Evolutionary conservation across 1,140 invertebrate genomes (phyloP), one percentile per base, ranked within the genome.

Genomic region (Lerema accius): DNA sequence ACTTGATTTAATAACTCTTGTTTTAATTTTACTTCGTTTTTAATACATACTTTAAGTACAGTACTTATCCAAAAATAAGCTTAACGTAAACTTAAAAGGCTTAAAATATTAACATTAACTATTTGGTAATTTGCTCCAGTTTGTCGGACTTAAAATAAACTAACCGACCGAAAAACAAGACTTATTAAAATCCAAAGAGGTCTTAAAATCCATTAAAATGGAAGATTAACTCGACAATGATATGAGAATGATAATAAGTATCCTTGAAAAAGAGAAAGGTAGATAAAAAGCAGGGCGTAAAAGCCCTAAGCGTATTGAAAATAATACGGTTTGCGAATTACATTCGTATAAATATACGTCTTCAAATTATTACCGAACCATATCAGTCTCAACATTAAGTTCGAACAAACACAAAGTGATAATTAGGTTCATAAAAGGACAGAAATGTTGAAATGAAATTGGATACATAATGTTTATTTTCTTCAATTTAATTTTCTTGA

Each of bases 381-480:
- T 56, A 56, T 32, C 14, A 56, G 53, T 56, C 17, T 55, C 40
- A 14, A 26, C 51, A 55, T 55, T 42, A 14, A 55, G 53, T 45
- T 45, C 53, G 53, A 19, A 56, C 53, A 56, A 56, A 45, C 43
- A 56, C 28, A 55, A 40, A 32, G 53, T 32, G 5, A 14, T 42
- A 56, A 56, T 56, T 43, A 56, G 53, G 40, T 55, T 5, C 53
- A 17, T 56, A 45, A 32, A 45, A 56, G 53, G 53, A 32, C 1
- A 4, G 53, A 56, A 32, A 56, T 45, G 32, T 45, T 23, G 53
- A 19, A 56, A 45, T 23, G 16, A 32, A 9, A 56, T 17, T 45
- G 53, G 14, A 56, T 56, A 16, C 23, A 28, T 56, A 56, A 56
- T 56, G 43, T 56, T 56, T 55, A 55, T 55, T 55, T 15, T 56